A percentile compares a stretch with the other conserved stretches of the same genome.
These are phyloP conservation scores for Gandaritis pyraliata DNA, from an alignment of 2,888 invertebrate genomes.

Conservation along the genomic window DNA sequence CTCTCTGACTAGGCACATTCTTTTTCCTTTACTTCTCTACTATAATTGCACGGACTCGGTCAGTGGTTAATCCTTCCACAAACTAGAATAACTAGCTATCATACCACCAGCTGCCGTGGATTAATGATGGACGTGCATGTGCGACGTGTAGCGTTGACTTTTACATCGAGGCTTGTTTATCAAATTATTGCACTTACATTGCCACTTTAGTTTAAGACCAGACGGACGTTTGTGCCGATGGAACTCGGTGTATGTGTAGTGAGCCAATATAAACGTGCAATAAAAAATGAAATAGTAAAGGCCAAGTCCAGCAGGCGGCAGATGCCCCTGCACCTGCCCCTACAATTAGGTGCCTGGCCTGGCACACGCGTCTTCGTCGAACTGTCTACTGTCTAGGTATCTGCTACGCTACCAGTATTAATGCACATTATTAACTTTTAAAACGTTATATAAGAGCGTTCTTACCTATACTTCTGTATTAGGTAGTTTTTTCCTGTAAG, in stretches of 20 bases:
- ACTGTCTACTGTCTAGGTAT: conserved; percentile 39
- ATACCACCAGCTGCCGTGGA: conserved; percentile 60
- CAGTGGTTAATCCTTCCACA: conserved; percentile 45
- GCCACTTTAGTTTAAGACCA: conserved; percentile 55
- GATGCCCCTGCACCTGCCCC: conserved; percentile 78
- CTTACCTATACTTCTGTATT: neutral
- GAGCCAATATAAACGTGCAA: conserved; percentile 49
- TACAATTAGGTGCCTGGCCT: conserved; percentile 71
- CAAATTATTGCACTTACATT: conserved; percentile 50
- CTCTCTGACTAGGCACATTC: conserved; percentile 57
- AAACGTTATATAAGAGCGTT: neutral
- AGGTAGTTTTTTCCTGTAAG: too few relatives aligned
- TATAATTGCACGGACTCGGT: conserved; percentile 35
- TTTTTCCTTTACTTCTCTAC: conserved; percentile 40
- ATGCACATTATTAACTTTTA: conserved; percentile 16
- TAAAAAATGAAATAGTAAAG: conserved; percentile 66
- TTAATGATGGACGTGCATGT: conserved; percentile 56
- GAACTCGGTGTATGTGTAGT: conserved; percentile 50
- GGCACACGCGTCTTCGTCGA: conserved; percentile 68
- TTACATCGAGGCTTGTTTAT: conserved; percentile 31
- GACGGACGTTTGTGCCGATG: conserved; percentile 41
- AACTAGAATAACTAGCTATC: conserved; percentile 61
- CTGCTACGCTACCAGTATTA: conserved; percentile 8
- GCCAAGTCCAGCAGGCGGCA: conserved; percentile 70
- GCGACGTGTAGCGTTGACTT: conserved; percentile 33